Percentiles rank a stretch among this genome's conserved stretches.
Evolutionary conservation across 1,140 invertebrate genomes (phyloP).

Genomic region (Drosophila bocki): DNA sequence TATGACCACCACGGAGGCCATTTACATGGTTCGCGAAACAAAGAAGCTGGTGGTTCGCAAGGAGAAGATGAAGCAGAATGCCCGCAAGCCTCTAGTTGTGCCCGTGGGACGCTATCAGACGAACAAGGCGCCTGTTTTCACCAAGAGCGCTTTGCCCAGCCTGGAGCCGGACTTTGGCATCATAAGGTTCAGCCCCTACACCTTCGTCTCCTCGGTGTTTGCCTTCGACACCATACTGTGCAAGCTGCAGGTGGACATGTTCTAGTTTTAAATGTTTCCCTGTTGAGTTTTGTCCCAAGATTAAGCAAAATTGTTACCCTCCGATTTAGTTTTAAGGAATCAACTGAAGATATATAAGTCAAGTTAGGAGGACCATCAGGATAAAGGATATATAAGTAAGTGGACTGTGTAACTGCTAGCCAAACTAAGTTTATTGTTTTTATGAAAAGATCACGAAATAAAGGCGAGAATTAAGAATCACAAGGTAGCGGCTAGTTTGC

Average conservation of each 20-base stretch:
- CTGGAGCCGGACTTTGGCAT: conserved; percentile 81
- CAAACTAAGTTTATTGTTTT: conserved; percentile 32
- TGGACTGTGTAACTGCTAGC: conserved; percentile 13
- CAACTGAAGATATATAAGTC: not conserved
- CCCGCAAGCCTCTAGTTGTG: conserved; percentile 55
- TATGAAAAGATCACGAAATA: conserved; percentile 17
- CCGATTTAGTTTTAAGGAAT: conserved; percentile 7
- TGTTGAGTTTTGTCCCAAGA: conserved; percentile 38
- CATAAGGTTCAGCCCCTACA: conserved; percentile 73
- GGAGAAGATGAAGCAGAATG: conserved; percentile 84
- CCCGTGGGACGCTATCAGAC: conserved; percentile 33
- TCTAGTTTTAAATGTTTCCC: conserved; percentile 46
- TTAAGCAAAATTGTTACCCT: conserved; percentile 20
- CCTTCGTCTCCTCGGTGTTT: conserved; percentile 82
- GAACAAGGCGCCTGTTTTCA: conserved; percentile 47
- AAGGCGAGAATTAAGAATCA: not conserved
- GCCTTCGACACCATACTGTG: conserved; percentile 79
- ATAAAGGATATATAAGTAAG: not conserved
- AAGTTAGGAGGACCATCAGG: not conserved
- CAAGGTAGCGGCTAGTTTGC: conserved; percentile 11
- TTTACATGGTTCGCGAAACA: conserved; percentile 81
- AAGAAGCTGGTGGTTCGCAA: conserved; percentile 83
- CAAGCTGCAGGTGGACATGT: conserved; percentile 71
- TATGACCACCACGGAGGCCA: conserved; percentile 79
- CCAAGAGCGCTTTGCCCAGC: conserved; percentile 62